Evolutionary conservation across 2,113 vertebrate genomes (phyloP), one percentile per base, ranked within the genome.

Genomic region (Etia nguti): DNA sequence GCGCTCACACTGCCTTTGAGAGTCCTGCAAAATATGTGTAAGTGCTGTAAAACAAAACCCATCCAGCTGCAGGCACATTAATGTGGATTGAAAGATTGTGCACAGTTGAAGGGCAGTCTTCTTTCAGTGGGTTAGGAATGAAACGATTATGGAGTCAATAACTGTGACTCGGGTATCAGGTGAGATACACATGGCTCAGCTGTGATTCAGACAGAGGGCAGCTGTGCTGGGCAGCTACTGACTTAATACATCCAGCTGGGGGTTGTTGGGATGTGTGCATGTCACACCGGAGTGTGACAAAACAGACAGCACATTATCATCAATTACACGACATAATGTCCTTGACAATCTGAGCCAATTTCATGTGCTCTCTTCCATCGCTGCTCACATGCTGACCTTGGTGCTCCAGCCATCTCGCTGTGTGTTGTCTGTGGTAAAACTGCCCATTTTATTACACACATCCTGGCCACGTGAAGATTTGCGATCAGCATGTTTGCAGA

Each of bases 261-360:
- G 62, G 11, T 38, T 13, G 4, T 8, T 29, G 54, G 43, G 84
- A 26, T 79, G 70, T 79, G 29, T 85, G 55, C 60, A 36, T 73
- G 56, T 57, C 52, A 43, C 85, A 90, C 84, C 85, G 88, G 75
- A 88, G 38, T 4, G 8, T 84, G 54, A 52, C 20, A 83, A 86
- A 88, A 68, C 62, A 86, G 82, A 79, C 73, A 18, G 55, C 34
- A 81, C 82, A 84, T 92, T 83, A 82, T 55, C 88, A 90, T 93
- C 82, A 87, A 81, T 90, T 90, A 88, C 62, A 87, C 79, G 38
- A 10, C 90, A 92, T 81, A 26, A 82, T 92, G 91, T 93, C 89
- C 88, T 89, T 80, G 80, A 29, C 18, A 36, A 34, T 34, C 73
- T n/a, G 59, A 86, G 81, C 20, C 3, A 11, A 73, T 81, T 82